Evolutionary conservation across 1,140 invertebrate genomes (phyloP).

Genomic region (Drosophila sechellia): DNA sequence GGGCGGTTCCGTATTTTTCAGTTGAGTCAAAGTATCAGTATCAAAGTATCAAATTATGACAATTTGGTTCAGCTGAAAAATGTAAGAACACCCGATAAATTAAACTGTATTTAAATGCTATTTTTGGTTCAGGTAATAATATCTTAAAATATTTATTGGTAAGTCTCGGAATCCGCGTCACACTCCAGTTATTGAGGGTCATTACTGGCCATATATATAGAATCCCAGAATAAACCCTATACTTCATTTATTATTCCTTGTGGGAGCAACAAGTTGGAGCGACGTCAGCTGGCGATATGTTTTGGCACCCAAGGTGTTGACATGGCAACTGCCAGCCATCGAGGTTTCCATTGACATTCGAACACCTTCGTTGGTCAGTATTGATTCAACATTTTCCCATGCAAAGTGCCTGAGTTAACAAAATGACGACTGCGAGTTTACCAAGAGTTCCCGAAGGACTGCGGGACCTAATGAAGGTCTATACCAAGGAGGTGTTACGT

Average conservation of each 20-base stretch:
- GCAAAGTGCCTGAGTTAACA: conserved; percentile 27
- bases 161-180: neutral
- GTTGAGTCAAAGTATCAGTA: too few relatives aligned
- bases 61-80: conserved; percentile 9
- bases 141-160: neutral
- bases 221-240: conserved; percentile 12
- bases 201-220: neutral
- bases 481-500: conserved; percentile 85
- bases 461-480: conserved; percentile 85
- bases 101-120: neutral
- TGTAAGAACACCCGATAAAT: neutral
- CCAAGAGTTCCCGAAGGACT: conserved; percentile 85
- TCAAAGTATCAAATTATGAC: neutral
- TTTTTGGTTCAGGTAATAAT: neutral
- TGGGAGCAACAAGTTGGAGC: conserved; percentile 22
- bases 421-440: conserved; percentile 74
- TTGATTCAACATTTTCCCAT: conserved; percentile 63
- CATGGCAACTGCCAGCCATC: conserved; percentile 60
- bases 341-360: conserved; percentile 40
- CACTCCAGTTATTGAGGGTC: neutral
- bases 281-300: conserved; percentile 48
- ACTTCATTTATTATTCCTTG: neutral
- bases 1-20: neutral
- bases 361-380: conserved; percentile 53
- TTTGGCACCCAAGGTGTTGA: conserved; percentile 52